These are phyloP conservation scores for Allophyes oxyacanthae DNA, from an alignment of 2,888 invertebrate genomes.

Conservation along the genomic window DNA sequence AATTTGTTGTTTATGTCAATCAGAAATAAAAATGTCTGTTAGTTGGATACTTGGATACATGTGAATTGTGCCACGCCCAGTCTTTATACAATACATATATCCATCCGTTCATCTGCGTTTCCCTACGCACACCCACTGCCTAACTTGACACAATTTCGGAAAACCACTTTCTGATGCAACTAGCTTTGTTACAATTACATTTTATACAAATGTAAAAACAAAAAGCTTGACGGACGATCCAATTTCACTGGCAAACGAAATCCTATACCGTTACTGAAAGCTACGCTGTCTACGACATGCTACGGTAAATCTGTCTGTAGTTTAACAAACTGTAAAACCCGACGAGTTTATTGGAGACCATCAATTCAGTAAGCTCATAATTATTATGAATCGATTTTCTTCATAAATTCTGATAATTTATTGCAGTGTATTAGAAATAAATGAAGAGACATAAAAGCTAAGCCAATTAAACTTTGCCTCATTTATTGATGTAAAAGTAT, in stretches of 20 bases:
- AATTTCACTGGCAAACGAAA: constrained; percentile 49
- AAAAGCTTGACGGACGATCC: constrained; percentile 47
- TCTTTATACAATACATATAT: constrained; percentile 36
- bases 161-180: constrained; percentile 27
- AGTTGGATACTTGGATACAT: constrained; percentile 3
- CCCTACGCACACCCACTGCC: constrained; percentile 42
- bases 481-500: no score
- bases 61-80: constrained; percentile 39
- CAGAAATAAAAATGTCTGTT: not conserved
- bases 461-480: no score
- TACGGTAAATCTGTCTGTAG: constrained; percentile 52
- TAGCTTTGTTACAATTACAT: constrained; percentile 19
- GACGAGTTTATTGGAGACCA: constrained; percentile 39
- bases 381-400: not conserved
- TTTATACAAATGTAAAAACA: constrained; percentile 40
- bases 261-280: constrained; percentile 55
- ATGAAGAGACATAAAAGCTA: no score
- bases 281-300: constrained; percentile 48
- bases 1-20: no score
- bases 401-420: not conserved
- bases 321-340: constrained; percentile 47
- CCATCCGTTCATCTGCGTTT: constrained; percentile 34
- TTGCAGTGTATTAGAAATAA: not conserved
- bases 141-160: constrained; percentile 18
- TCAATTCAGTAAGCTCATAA: constrained; percentile 6